Conservation (phyloP, 2,888 invertebrate genomes). For the Cephus pulcher region DNA sequence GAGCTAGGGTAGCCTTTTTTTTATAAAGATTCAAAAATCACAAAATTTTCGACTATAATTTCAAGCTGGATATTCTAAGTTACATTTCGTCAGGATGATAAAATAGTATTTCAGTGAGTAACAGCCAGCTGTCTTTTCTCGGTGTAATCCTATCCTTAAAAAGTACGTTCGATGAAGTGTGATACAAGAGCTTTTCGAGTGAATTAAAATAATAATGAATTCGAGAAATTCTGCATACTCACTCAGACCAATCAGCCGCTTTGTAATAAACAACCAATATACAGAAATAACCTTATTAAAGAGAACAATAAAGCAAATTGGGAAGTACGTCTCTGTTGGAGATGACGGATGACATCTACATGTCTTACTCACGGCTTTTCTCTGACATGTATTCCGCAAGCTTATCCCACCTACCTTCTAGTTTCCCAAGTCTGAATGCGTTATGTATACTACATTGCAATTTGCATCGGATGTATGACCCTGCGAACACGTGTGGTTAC, state of each 20-base stretch:
- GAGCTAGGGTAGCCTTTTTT: neutral
- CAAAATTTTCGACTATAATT: neutral
- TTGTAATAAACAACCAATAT: neutral
- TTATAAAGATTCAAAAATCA: neutral
- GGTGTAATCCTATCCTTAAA: neutral
- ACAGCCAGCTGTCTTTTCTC: neutral
- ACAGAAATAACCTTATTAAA: neutral
- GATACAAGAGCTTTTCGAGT: neutral
- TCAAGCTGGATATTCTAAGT: neutral
- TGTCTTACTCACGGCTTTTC: neutral
- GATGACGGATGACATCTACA: neutral
- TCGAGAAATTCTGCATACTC: neutral
- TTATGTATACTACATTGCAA: slow-evolving; percentile 51
- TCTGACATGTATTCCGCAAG: neutral
- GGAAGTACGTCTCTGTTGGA: neutral
- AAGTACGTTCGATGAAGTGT: neutral
- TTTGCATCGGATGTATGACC: slow-evolving; percentile 41
- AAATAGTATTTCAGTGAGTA: neutral
- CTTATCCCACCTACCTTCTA: neutral
- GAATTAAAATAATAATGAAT: neutral
- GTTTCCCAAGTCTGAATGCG: slow-evolving; percentile 22
- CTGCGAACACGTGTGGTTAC: slow-evolving; percentile 16
- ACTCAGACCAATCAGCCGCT: neutral
- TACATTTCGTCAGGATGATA: neutral
- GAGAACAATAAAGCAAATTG: neutral